These are phyloP conservation scores for Antennarius striatus DNA, from an alignment of 2,113 vertebrate genomes.

Conservation along the genomic window DNA sequence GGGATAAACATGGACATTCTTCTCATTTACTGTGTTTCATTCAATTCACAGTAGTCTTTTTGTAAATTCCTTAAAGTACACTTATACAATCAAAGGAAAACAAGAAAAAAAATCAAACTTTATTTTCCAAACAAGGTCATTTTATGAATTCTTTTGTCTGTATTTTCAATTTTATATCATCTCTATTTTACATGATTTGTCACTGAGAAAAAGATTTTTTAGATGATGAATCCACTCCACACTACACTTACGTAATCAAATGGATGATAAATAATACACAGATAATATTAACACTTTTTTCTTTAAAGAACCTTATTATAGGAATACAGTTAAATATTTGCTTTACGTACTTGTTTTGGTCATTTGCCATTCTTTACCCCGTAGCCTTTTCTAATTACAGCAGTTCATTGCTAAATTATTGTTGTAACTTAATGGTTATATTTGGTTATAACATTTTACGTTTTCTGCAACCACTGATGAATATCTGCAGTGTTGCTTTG, in stretches of 20 bases:
- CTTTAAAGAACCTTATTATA: conserved; percentile 68
- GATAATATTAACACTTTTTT: conserved; percentile 71
- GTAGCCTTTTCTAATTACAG: conserved; percentile 46
- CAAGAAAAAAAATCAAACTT: conserved; percentile 67
- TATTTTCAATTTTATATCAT: conserved; percentile 9
- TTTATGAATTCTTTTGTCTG: too few species aligned
- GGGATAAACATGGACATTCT: conserved; percentile 75
- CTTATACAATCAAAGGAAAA: conserved; percentile 65
- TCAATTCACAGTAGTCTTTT: conserved; percentile 81
- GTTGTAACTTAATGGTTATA: conserved; percentile 21
- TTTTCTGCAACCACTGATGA: conserved; percentile 10
- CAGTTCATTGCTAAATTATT: conserved; percentile 27
- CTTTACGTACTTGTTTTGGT: conserved; percentile 78
- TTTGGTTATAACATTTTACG: conserved; percentile 15
- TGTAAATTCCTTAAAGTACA: conserved; percentile 69
- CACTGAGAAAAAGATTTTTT: conserved; percentile 45
- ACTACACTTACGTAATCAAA: conserved; percentile 72
- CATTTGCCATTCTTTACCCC: conserved; percentile 77
- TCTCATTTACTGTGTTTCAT: conserved; percentile 80
- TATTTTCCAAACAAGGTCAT: conserved; percentile 3
- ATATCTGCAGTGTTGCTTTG: conserved; percentile 8
- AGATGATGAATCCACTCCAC: conserved; percentile 61
- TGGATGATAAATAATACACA: conserved; percentile 72
- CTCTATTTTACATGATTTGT: conserved; percentile 45
- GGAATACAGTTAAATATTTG: conserved; percentile 71